phyloP scores from a whole-genome alignment of 92 coral and sea anemone species.

The Scolanthus callimorphus region DNA sequence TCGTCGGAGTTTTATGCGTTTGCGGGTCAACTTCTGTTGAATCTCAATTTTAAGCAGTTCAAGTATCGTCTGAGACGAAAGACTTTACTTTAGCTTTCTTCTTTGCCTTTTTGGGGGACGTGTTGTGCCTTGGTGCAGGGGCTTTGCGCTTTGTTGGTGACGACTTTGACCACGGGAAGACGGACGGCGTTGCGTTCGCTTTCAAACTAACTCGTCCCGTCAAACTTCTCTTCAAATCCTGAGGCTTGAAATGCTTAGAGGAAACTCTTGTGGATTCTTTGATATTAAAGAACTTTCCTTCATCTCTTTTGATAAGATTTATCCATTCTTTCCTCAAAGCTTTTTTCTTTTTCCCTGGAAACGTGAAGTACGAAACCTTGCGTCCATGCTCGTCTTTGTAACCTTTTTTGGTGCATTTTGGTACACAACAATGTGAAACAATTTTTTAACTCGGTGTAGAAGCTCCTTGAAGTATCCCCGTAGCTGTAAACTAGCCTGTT shows the following conservation, averaged over 20 bases:
- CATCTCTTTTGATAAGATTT: constrained; percentile 11
- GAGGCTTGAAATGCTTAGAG: constrained; percentile 16
- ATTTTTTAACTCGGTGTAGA: too few species aligned
- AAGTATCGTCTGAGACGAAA: too few species aligned
- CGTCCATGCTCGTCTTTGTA: background rate
- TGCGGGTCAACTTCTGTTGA: too few species aligned
- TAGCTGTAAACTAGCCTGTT: too few species aligned
- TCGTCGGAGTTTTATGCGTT: too few species aligned
- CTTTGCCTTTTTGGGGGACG: too few species aligned
- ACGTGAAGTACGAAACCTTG: background rate
- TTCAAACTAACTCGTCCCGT: constrained; percentile 4
- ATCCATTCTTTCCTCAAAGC: constrained; percentile 4
- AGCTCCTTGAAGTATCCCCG: too few species aligned
- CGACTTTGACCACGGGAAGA: constrained; percentile 18
- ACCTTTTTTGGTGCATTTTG: constrained; percentile 13
- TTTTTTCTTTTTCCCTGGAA: background rate
- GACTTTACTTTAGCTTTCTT: too few species aligned
- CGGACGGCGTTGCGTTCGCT: constrained; percentile 18
- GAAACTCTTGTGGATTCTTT: constrained; percentile 15
- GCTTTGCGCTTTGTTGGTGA: constrained; percentile 26
- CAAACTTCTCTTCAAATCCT: constrained; percentile 13
- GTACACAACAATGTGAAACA: constrained; percentile 7
- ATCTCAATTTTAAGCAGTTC: too few species aligned
- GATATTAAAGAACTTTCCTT: constrained; percentile 13
- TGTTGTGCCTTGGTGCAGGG: constrained; percentile 2